These are phyloP conservation scores for Globodera rostochiensis DNA, from an alignment of 1,140 invertebrate genomes.

Conservation along the genomic window DNA sequence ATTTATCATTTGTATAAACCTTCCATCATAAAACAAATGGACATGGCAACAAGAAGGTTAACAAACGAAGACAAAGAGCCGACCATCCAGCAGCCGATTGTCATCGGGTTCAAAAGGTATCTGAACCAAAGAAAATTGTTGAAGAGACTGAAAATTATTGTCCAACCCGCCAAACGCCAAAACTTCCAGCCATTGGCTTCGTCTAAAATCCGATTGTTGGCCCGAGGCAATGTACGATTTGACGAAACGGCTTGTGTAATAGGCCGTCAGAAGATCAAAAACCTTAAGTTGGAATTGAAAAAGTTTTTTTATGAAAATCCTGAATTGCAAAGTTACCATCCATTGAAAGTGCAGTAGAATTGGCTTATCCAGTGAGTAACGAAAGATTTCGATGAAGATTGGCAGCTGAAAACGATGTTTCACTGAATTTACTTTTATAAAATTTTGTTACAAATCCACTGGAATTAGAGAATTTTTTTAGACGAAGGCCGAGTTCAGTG, in stretches of 20 bases:
- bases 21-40: slow-evolving; percentile 72
- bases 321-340: slow-evolving; percentile 19
- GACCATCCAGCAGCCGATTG: slow-evolving; percentile 84
- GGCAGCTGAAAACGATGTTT: slow-evolving; percentile 42
- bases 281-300: background rate
- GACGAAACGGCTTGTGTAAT: background rate
- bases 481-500: too few species aligned
- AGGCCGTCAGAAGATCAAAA: slow-evolving; percentile 5
- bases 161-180: background rate
- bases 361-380: slow-evolving; percentile 11
- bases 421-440: too few species aligned
- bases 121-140: slow-evolving; percentile 68
- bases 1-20: slow-evolving; percentile 66
- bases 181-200: background rate
- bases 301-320: too few species aligned
- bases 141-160: background rate
- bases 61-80: slow-evolving; percentile 86
- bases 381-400: slow-evolving; percentile 44
- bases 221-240: background rate
- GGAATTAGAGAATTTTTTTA: too few species aligned
- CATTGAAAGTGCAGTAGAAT: slow-evolving; percentile 25
- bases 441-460: too few species aligned
- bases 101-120: slow-evolving; percentile 90
- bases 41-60: slow-evolving; percentile 80
- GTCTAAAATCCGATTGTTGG: background rate